These are phyloP conservation scores for Drosophila rhopaloa DNA, from an alignment of 1,140 invertebrate species.

Conservation along the genomic window DNA sequence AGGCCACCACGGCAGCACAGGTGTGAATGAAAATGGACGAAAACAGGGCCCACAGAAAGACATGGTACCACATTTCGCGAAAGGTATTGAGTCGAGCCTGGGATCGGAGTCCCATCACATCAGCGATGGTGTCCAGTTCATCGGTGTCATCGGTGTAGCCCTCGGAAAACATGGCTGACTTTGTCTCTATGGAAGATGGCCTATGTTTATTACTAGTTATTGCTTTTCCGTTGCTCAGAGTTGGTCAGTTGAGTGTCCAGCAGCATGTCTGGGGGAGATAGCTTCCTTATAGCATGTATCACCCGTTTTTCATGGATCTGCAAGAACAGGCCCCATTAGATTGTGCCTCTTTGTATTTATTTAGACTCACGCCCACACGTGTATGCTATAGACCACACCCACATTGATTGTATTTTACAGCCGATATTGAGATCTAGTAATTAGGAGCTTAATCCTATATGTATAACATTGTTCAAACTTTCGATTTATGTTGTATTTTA, in stretches of 20 bases:
- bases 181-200: constrained; percentile 14
- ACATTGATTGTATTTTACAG: not conserved
- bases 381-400: not conserved
- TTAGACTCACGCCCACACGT: constrained; percentile 23
- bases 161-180: constrained; percentile 85
- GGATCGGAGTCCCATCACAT: constrained; percentile 87
- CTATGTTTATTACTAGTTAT: constrained; percentile 48
- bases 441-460: not conserved
- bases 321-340: constrained; percentile 4
- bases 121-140: constrained; percentile 88
- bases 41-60: constrained; percentile 95
- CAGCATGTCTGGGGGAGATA: constrained; percentile 6
- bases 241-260: constrained; percentile 34
- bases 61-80: constrained; percentile 97
- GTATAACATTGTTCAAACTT: constrained; percentile 1
- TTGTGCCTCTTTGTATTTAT: constrained; percentile 41
- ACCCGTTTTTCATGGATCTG: constrained; percentile 23
- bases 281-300: not conserved
- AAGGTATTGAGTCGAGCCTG: constrained; percentile 87
- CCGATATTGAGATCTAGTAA: too few relatives aligned
- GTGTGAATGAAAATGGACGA: constrained; percentile 96
- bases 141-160: constrained; percentile 75
- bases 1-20: constrained; percentile 95
- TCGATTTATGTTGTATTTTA: not conserved
- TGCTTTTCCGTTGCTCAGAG: constrained; percentile 59